Evolutionary conservation across 2,113 vertebrate genomes (phyloP).

Genomic region (Etheostoma spectabile): DNA sequence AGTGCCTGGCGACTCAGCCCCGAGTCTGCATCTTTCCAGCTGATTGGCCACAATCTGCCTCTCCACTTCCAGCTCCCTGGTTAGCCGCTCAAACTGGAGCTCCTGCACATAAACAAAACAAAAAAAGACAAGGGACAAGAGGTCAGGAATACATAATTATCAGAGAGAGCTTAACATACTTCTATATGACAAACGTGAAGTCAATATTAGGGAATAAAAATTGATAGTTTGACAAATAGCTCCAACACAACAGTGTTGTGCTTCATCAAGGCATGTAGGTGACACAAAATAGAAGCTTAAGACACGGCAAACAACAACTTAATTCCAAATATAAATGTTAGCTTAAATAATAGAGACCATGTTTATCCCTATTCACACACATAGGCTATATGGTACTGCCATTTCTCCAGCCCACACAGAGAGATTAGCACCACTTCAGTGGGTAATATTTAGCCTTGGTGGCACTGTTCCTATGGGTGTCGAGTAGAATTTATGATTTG

Average conservation of each 20-base stretch:
- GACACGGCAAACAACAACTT: neutral
- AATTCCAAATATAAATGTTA: slow-evolving; percentile 15
- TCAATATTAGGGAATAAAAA: slow-evolving; percentile 8
- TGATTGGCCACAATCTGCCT: slow-evolving; percentile 99
- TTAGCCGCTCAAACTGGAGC: slow-evolving; percentile 99
- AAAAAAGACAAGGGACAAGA: neutral
- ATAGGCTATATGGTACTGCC: slow-evolving; percentile 26
- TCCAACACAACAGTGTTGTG: neutral
- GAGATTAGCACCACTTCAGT: slow-evolving; percentile 67
- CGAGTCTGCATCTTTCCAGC: slow-evolving; percentile 99
- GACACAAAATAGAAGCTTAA: slow-evolving; percentile 18
- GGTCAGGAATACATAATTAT: slow-evolving; percentile 32
- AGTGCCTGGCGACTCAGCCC: slow-evolving; percentile 95
- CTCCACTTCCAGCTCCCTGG: slow-evolving; percentile 99
- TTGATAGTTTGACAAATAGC: slow-evolving; percentile 43
- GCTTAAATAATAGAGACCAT: slow-evolving; percentile 16
- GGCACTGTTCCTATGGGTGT: slow-evolving; percentile 61
- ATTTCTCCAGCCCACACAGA: slow-evolving; percentile 70
- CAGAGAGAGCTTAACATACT: slow-evolving; percentile 17
- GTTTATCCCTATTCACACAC: neutral
- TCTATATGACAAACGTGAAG: slow-evolving; percentile 42
- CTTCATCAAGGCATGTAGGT: slow-evolving; percentile 17
- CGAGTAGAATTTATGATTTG: slow-evolving; percentile 71
- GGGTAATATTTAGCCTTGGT: slow-evolving; percentile 70
- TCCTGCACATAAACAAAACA: slow-evolving; percentile 83